These are phyloP conservation scores for Champsocephalus esox DNA, from an alignment of 2,797 vertebrate genomes.

Conservation along the genomic window DNA sequence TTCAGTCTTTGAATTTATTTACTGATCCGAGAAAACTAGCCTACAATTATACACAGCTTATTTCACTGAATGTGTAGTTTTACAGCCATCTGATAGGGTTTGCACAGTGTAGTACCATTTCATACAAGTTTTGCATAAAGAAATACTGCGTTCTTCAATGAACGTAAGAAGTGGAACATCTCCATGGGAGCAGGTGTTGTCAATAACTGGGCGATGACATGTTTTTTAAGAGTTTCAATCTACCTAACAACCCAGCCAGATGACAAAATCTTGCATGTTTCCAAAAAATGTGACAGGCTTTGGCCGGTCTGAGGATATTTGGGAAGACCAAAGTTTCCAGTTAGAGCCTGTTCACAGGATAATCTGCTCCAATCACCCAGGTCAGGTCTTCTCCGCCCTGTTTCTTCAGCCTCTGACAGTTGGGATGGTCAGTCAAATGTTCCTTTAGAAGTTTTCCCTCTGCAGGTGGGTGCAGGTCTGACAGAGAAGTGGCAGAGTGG, in stretches of 20 bases:
- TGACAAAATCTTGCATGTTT: conserved; percentile 13
- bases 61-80: background rate
- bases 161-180: background rate
- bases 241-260: background rate
- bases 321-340: conserved; percentile 28
- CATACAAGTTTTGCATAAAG: background rate
- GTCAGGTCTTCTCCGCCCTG: conserved; percentile 19
- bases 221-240: background rate
- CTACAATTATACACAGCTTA: background rate
- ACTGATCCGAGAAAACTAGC: background rate
- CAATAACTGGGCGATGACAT: background rate
- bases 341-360: conserved; percentile 28
- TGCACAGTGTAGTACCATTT: background rate
- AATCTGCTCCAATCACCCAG: conserved; percentile 18
- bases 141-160: background rate
- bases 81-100: background rate
- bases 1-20: background rate
- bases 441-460: conserved; percentile 25
- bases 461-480: conserved; percentile 48
- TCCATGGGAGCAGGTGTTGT: background rate
- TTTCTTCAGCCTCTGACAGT: conserved; percentile 14
- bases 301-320: conserved; percentile 4
- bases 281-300: conserved; percentile 9
- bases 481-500: conserved; percentile 47
- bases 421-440: conserved; percentile 26